A percentile compares a stretch with the other conserved stretches of the same genome.
These are phyloP conservation scores for Calidris pugnax DNA, from an alignment of 2,113 vertebrate species.

Conservation along the genomic window DNA sequence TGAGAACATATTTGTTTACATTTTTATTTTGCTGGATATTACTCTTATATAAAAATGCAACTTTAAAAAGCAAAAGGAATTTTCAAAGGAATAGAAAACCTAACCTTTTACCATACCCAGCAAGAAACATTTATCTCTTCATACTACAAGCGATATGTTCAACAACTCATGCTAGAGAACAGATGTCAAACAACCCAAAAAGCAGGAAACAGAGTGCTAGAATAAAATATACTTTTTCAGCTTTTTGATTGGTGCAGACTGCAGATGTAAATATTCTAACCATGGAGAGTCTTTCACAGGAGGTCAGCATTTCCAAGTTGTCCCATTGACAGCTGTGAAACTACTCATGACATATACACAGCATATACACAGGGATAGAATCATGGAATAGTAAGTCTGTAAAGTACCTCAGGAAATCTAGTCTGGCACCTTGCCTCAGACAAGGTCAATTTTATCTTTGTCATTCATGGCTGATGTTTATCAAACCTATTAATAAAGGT, in stretches of 20 bases:
- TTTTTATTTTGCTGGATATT: background rate
- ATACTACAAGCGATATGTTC: background rate
- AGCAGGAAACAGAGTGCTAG: background rate
- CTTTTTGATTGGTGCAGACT: background rate
- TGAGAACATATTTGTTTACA: background rate
- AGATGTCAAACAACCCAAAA: background rate
- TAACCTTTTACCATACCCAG: background rate
- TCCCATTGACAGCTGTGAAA: conserved; percentile 2
- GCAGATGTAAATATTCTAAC: background rate
- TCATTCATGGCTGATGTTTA: conserved; percentile 12
- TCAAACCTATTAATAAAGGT: background rate
- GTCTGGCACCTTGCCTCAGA: background rate
- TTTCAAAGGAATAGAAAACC: background rate
- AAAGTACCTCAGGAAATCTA: background rate
- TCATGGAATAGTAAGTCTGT: background rate
- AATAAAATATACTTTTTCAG: background rate
- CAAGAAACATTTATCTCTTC: background rate
- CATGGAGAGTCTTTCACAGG: background rate
- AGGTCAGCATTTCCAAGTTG: background rate
- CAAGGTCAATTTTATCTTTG: conserved; percentile 8
- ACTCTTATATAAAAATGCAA: background rate
- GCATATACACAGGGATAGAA: background rate
- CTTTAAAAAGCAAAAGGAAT: background rate
- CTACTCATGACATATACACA: background rate
- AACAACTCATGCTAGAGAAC: background rate